Base-by-base conservation (phyloP, 1,140 invertebrate species). In the Gonioctena quinquepunctata region DNA sequence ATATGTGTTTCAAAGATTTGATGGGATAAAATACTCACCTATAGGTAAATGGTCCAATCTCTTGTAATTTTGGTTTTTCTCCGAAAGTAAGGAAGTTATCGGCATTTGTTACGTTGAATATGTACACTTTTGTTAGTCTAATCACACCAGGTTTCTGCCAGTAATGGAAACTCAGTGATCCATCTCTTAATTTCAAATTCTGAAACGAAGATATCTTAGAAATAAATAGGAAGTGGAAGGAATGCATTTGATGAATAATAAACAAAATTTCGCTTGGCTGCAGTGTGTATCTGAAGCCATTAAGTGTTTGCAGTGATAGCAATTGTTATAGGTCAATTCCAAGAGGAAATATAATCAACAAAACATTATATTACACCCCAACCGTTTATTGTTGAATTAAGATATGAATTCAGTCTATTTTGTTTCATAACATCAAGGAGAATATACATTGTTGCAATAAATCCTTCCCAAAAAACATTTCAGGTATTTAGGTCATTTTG, bases 81-180 rank as follows among this genome's bases (percentile, higher is more conserved):
- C 92, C 89, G 27, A 87, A 85, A 68, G 89, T 88, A 23, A 95
- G 83, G 76, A 97, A 95, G 8, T 90, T 93, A 52, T 93, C 91
- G 0, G 92, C 88, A 81, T 95, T 95, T 13, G 93, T 94, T 23
- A 94, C 90, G 81, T 95, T 95, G 85, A 94, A 95, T 78, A 95
- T 92, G 80, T 94, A 95, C 8, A 94, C 92, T 88, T 95, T 96
- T 71, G 96, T 94, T 63, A 96, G 86, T 69, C 96, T 88, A 63
- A 93, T 90, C 6, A 97, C 92, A 0, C 95, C 94, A 0, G 94
- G 93, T 75, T 94, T 92, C 77, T 94, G 91, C 96, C 96, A 97
- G 81, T 96, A 94, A 69, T 95, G 92, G 85, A 93, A 97, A 76
- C 93, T 91, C 23, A 95, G 78, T 0, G 93, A 93, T 8, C 92